These are phyloP conservation scores for Glaucomys volans DNA, from an alignment of 2,113 vertebrate species.

Conservation along the genomic window DNA sequence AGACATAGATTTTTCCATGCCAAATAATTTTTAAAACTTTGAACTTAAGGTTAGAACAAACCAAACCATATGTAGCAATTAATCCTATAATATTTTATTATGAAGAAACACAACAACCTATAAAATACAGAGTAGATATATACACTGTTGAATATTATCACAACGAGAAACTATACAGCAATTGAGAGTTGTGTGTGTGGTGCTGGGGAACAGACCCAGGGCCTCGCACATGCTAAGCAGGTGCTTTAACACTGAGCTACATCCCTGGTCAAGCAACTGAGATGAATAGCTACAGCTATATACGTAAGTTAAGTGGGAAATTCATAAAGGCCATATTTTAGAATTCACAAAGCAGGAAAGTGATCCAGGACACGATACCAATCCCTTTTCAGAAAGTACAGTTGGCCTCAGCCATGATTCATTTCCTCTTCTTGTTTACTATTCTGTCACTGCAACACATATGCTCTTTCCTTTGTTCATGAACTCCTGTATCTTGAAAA, in stretches of 20 bases:
- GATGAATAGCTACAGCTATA: not conserved
- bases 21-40: constrained; percentile 1
- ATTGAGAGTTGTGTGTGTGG: not conserved
- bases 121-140: constrained; percentile 10
- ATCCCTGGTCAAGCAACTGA: not conserved
- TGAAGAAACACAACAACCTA: not conserved
- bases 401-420: not conserved
- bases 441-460: not conserved
- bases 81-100: constrained; percentile 35
- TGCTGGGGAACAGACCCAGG: not conserved
- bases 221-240: too few relatives aligned
- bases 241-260: not conserved
- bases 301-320: not conserved
- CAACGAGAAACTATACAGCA: not conserved
- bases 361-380: not conserved
- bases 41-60: constrained; percentile 44
- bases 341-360: constrained; percentile 23
- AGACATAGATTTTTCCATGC: constrained; percentile 20
- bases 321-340: not conserved
- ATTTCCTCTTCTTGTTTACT: not conserved
- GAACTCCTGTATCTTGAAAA: constrained; percentile 42
- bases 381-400: not conserved
- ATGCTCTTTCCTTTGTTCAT: constrained; percentile 45
- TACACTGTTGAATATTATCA: not conserved
- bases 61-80: constrained; percentile 28